These are phyloP conservation scores for Boulengeromyrus knoepffleri DNA, from an alignment of 2,113 vertebrate species.

Conservation along the genomic window DNA sequence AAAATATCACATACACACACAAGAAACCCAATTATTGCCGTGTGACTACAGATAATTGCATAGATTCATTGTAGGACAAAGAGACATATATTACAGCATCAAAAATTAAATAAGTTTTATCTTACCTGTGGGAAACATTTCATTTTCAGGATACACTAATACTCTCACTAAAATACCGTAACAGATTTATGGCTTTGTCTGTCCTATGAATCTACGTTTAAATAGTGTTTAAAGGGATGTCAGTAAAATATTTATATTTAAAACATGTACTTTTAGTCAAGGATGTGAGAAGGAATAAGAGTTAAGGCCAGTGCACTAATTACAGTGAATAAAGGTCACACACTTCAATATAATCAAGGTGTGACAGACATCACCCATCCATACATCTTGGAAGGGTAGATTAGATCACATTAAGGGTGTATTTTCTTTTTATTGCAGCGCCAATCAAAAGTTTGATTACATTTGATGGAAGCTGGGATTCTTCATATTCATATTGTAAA, in stretches of 20 bases:
- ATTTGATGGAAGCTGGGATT: not conserved
- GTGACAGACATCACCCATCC: not conserved
- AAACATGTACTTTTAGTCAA: not conserved
- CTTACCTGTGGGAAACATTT: not conserved
- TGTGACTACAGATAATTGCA: not conserved
- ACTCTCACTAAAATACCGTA: not conserved
- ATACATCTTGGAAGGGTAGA: not conserved
- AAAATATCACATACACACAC: not conserved
- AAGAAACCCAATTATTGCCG: not conserved
- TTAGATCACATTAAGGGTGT: not conserved
- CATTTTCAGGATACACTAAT: conserved; percentile 2
- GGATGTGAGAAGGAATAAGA: not conserved
- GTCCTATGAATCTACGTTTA: too few species aligned
- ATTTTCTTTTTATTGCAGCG: not conserved
- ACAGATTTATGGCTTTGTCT: not conserved
- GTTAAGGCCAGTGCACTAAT: not conserved
- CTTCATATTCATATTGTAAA: not conserved
- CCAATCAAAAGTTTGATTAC: not conserved
- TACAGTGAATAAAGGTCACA: not conserved
- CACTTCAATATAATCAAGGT: not conserved
- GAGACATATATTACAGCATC: not conserved
- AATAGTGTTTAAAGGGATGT: not conserved
- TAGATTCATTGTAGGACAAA: not conserved
- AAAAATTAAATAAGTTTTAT: not conserved
- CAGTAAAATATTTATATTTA: not conserved